A percentile compares a stretch with the other conserved stretches of the same genome.
phyloP scores from a whole-genome alignment of 2,113 vertebrate species.

The Corythornis madagascariensis region DNA sequence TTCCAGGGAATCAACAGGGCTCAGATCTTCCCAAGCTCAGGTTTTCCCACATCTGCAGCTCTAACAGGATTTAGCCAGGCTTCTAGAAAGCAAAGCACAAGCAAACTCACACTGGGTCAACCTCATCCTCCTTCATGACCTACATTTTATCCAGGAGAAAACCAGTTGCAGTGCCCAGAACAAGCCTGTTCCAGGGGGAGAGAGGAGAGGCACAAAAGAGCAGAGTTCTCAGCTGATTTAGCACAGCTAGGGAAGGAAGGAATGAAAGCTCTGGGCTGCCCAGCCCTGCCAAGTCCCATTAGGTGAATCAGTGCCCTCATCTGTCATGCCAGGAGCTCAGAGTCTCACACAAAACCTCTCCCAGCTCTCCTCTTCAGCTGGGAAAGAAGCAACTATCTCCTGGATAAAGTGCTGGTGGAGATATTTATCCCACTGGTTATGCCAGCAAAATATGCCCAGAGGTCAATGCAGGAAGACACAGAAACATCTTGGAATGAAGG shows the following conservation, averaged over 20 bases:
- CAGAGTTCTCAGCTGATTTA: conserved; percentile 49
- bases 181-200: background rate
- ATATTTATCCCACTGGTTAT: background rate
- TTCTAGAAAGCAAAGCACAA: background rate
- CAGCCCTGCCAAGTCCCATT: conserved; percentile 3
- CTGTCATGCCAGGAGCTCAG: background rate
- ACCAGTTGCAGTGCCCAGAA: background rate
- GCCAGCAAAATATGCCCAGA: background rate
- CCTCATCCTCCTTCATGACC: fast-evolving
- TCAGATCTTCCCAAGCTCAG: background rate
- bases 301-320: conserved; percentile 3
- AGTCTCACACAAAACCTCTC: background rate
- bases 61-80: background rate
- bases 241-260: background rate
- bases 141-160: background rate
- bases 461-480: background rate
- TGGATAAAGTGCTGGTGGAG: background rate
- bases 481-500: background rate
- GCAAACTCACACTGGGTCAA: background rate
- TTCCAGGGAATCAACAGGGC: background rate
- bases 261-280: background rate
- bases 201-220: background rate
- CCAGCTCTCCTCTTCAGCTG: background rate
- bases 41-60: background rate
- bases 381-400: background rate